Base-by-base conservation (phyloP, 2,797 vertebrate genomes). In the Cephalopachus bancanus region DNA sequence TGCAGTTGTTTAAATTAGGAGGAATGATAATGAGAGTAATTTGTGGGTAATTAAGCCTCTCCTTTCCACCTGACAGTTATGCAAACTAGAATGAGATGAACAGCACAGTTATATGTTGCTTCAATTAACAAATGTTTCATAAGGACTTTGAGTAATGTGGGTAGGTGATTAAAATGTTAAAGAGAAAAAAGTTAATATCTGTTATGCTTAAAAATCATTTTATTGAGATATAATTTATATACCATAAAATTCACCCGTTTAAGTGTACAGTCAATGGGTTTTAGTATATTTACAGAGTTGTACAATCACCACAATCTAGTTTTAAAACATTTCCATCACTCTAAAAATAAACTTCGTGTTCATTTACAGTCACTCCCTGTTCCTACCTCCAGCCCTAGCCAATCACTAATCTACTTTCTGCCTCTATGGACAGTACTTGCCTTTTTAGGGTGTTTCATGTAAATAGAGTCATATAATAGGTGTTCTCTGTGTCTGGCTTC, bases 11-110 rank as follows among this genome's bases (percentile, higher is more conserved):
- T 89, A 94, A 97, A 97, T 91, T 78, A 69, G 89, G 57, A 86
- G 81, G 78, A 75, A 96, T 88, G 91, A 95, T 97, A 97, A 98
- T 95, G 93, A 94, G 81, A 90, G 83, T 72, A 97, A 97, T 98
- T 97, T 93, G 30, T 79, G 87, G 89, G 89, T 95, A 96, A 97
- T 96, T 97, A 97, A 96, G 94, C 79, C 83, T 97, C 71, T 93
- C 37, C 74, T 97, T 90, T 97, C 59, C 59, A 96, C 87, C 92
- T 97, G 95, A 97, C 94, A 97, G 91, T 92, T 97, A 96, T 93
- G 91, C 89, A 96, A 87, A 95, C 71, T 55, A 84, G 88, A 92
- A 96, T 71, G 92, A 87, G 88, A 90, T 8, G 80, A 97, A 67
- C 81, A 90, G 87, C 84, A 64, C 10, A 95, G 93, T 90, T 88